These are phyloP conservation scores for Sinhomidia bicolor DNA, from an alignment of 2,888 invertebrate genomes.

Conservation along the genomic window DNA sequence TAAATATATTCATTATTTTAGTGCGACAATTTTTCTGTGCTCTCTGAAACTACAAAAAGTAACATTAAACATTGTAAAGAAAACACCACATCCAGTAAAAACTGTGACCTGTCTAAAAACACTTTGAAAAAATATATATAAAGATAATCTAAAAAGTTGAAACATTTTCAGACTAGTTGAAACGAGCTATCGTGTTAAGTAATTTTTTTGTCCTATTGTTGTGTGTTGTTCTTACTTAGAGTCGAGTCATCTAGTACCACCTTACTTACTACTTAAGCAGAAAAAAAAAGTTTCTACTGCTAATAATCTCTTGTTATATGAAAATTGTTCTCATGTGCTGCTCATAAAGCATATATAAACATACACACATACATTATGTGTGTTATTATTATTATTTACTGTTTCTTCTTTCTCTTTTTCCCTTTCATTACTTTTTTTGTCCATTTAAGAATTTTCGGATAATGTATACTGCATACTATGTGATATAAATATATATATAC, in stretches of 20 bases:
- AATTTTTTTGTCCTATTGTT: constrained; percentile 30
- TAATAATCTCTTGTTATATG: too few relatives aligned
- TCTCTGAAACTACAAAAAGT: not conserved
- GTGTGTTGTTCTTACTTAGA: constrained; percentile 31
- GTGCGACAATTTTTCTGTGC: not conserved
- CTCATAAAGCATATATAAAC: not conserved
- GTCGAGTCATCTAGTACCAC: constrained; percentile 28
- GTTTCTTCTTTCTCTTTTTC: not conserved
- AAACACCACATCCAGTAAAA: too few relatives aligned
- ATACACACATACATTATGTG: not conserved
- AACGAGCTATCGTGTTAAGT: constrained; percentile 49
- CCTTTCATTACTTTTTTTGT: not conserved
- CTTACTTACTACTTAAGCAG: constrained; percentile 98
- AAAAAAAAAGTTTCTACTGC: constrained; percentile 86
- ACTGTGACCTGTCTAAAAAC: constrained; percentile 1
- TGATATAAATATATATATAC: not conserved
- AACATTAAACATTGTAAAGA: not conserved
- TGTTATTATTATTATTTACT: constrained; percentile 8
- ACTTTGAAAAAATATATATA: not conserved
- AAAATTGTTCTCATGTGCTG: not conserved
- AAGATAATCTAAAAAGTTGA: constrained; percentile 23
- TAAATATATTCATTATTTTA: not conserved
- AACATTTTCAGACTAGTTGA: constrained; percentile 34
- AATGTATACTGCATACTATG: too few relatives aligned
- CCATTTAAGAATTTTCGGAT: not conserved